Conservation (phyloP, 2,797 vertebrate genomes). For the Acropternis orthonyx region DNA sequence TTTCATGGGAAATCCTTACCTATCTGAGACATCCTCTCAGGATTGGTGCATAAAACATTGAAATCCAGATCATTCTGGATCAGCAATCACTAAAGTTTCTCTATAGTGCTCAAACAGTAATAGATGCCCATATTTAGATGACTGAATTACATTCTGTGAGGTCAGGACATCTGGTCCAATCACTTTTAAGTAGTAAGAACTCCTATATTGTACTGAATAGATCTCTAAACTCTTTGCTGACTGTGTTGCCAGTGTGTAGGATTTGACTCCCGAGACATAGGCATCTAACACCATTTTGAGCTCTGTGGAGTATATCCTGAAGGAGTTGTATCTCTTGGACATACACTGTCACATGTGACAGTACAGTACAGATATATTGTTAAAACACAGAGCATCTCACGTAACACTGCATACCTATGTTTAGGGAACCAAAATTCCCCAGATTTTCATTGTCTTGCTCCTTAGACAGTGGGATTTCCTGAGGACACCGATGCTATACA, state of each 20-base stretch:
- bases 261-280: not conserved
- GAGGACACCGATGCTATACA: fast-evolving
- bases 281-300: not conserved
- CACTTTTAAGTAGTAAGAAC: not conserved
- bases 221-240: fast-evolving
- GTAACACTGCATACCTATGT: not conserved
- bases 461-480: not conserved
- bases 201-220: not conserved
- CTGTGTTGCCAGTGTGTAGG: not conserved
- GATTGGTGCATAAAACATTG: fast-evolving
- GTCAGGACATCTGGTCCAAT: not conserved
- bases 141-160: not conserved
- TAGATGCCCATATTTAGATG: not conserved
- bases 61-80: not conserved
- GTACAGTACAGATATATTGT: not conserved
- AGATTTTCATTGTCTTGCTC: not conserved
- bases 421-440: not conserved
- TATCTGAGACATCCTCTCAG: not conserved
- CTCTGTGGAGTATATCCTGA: not conserved
- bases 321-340: not conserved
- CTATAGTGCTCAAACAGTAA: not conserved
- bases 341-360: not conserved
- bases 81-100: not conserved
- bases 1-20: not conserved
- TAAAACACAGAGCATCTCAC: not conserved